phyloP scores from a whole-genome alignment of 1,140 invertebrate species.

The Chrysomallon squamiferum region DNA sequence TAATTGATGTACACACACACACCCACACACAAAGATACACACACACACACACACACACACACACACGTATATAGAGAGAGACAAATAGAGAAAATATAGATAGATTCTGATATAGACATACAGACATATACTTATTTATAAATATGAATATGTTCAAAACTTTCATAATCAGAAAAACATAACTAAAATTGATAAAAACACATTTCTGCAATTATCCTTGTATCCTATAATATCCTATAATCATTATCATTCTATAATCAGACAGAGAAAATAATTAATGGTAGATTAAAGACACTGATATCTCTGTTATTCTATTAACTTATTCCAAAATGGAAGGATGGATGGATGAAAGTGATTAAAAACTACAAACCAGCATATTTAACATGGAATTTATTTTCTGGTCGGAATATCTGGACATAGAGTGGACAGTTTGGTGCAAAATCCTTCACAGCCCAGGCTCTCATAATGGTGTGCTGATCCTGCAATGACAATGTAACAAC shows the following conservation, averaged over 20 bases:
- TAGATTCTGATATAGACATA: too few relatives aligned
- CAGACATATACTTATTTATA: too few relatives aligned
- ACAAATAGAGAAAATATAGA: background rate
- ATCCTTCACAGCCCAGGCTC: conserved; percentile 98
- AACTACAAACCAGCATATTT: conserved; percentile 84
- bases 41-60: background rate
- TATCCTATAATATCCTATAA: too few relatives aligned
- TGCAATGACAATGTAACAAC: conserved; percentile 58
- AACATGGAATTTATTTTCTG: conserved; percentile 97
- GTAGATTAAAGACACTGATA: too few relatives aligned
- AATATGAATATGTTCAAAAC: too few relatives aligned
- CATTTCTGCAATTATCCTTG: too few relatives aligned
- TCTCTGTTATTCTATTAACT: too few relatives aligned
- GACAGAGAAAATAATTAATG: too few relatives aligned
- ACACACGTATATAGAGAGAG: background rate
- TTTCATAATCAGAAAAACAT: too few relatives aligned
- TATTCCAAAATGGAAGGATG: too few relatives aligned
- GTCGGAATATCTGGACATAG: conserved; percentile 97
- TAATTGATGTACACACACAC: conserved; percentile 81
- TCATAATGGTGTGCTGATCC: conserved; percentile 96
- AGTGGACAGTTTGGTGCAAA: conserved; percentile 95
- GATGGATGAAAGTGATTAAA: background rate
- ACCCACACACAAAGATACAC: background rate
- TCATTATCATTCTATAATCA: too few relatives aligned
- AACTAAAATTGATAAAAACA: too few relatives aligned